Evolutionary conservation across 1,140 invertebrate genomes (phyloP).

Genomic region (Carposina sasakii): DNA sequence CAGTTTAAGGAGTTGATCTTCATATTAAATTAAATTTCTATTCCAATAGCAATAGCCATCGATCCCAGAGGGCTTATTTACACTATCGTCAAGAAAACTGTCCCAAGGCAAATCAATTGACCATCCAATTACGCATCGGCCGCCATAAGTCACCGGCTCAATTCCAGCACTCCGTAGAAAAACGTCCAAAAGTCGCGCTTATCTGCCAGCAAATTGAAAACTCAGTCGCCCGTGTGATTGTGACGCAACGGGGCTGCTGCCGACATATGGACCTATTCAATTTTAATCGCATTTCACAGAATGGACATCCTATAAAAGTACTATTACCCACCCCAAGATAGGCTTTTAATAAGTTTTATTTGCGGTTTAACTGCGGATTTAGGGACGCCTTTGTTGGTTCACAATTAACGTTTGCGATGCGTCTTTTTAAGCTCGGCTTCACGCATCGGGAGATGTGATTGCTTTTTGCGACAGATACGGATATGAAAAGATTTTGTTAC

Average conservation of each 20-base stretch:
- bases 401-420: conserved; percentile 63
- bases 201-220: conserved; percentile 71
- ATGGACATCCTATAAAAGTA: conserved; percentile 65
- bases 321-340: conserved; percentile 57
- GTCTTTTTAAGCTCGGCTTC: conserved; percentile 55
- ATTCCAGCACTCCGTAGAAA: conserved; percentile 64
- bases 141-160: conserved; percentile 66
- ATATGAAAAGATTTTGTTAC: conserved; percentile 2
- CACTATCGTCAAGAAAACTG: too few relatives aligned
- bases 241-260: conserved; percentile 56
- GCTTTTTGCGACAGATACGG: conserved; percentile 4
- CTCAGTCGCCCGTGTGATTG: conserved; percentile 66
- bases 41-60: too few relatives aligned
- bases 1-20: too few relatives aligned
- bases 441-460: conserved; percentile 30
- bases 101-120: conserved; percentile 48
- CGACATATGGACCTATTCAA: conserved; percentile 69
- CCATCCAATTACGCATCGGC: conserved; percentile 50
- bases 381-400: conserved; percentile 49
- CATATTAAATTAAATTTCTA: too few relatives aligned
- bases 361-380: conserved; percentile 57
- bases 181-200: conserved; percentile 63
- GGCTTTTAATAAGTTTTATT: conserved; percentile 63
- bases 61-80: too few relatives aligned
- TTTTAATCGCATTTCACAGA: conserved; percentile 72